phyloP scores from a whole-genome alignment of 1,140 invertebrate genomes.

The Epicauta chinensis region DNA sequence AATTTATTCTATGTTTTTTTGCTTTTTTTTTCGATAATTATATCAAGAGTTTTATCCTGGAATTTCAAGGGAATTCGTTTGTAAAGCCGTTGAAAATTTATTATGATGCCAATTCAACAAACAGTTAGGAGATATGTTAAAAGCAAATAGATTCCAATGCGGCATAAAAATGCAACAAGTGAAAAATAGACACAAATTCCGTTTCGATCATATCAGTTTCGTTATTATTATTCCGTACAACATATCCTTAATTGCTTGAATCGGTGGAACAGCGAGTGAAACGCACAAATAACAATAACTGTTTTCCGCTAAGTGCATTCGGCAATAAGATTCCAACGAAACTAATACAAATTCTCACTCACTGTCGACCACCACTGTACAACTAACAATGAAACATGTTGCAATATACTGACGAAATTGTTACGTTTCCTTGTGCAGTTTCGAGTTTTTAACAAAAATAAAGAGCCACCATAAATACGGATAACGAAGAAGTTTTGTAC shows the following conservation, averaged over 20 bases:
- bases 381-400: slow-evolving; percentile 25
- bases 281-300: slow-evolving; percentile 11
- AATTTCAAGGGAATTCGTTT: too few species aligned
- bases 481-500: slow-evolving; percentile 19
- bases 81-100: too few species aligned
- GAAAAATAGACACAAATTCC: slow-evolving; percentile 12
- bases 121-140: too few species aligned
- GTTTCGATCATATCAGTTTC: too few species aligned
- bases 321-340: slow-evolving; percentile 26
- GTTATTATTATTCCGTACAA: too few species aligned
- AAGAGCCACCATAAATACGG: slow-evolving; percentile 19
- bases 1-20: too few species aligned
- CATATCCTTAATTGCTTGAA: background rate
- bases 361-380: slow-evolving; percentile 14
- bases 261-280: too few species aligned
- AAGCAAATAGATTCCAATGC: background rate
- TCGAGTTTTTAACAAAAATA: slow-evolving; percentile 21
- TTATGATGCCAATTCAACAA: too few species aligned
- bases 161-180: slow-evolving; percentile 2
- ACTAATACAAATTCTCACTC: slow-evolving; percentile 24
- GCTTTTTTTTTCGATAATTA: too few species aligned
- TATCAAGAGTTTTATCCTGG: too few species aligned
- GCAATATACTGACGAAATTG: slow-evolving; percentile 19
- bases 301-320: slow-evolving; percentile 28
- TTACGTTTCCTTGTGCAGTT: slow-evolving; percentile 15